A percentile compares a stretch with the other conserved stretches of the same genome.
Conservation (phyloP, 2,797 vertebrate species). For the Oophaga sylvatica region DNA sequence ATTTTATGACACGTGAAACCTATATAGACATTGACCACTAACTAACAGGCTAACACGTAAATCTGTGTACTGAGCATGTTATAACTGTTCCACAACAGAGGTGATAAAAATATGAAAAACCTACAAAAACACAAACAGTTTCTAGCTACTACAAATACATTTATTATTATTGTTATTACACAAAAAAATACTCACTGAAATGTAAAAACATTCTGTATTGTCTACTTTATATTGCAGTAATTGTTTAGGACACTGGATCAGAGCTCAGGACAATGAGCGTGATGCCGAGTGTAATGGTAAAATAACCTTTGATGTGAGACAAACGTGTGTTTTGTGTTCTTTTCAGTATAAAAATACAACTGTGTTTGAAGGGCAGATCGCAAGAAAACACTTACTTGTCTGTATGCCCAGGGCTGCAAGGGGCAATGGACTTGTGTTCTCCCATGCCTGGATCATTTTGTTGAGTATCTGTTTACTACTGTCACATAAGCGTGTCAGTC, state of each 20-base stretch:
- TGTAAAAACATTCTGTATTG: background rate
- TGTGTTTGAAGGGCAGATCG: background rate
- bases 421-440: background rate
- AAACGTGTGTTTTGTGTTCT: background rate
- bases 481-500: background rate
- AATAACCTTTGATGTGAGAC: background rate
- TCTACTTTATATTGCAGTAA: background rate
- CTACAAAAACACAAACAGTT: background rate
- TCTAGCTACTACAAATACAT: conserved; percentile 11
- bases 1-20: background rate
- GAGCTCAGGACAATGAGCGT: background rate
- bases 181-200: background rate
- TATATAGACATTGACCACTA: conserved; percentile 2
- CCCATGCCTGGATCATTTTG: background rate
- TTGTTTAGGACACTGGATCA: background rate
- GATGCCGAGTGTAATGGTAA: background rate
- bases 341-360: background rate
- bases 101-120: conserved; percentile 7
- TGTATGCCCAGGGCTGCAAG: background rate
- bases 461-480: background rate
- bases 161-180: background rate
- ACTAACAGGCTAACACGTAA: background rate
- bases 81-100: background rate
- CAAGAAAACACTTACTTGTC: too few relatives aligned
- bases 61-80: background rate